Evolutionary conservation across 2,888 invertebrate genomes (phyloP).

Genomic region (Ophion costatus): DNA sequence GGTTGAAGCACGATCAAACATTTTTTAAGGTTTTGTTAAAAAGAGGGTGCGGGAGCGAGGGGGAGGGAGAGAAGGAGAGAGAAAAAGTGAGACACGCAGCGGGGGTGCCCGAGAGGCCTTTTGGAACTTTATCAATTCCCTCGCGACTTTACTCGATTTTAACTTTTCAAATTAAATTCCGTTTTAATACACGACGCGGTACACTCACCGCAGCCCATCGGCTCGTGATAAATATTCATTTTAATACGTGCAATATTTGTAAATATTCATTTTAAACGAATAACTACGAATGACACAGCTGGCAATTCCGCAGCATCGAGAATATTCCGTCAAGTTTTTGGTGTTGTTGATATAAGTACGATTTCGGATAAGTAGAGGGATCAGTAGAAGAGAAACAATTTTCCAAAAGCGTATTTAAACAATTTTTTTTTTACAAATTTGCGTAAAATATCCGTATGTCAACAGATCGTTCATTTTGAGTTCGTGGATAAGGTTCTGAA

Average conservation of each 20-base stretch:
- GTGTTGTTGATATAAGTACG: too few species aligned
- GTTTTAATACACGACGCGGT: neutral
- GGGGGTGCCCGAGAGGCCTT: neutral
- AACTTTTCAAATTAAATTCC: conserved; percentile 7
- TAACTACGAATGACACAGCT: neutral
- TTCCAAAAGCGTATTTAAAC: too few species aligned
- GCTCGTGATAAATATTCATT: neutral
- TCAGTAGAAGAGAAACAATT: too few species aligned
- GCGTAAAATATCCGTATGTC: too few species aligned
- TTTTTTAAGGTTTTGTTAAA: neutral
- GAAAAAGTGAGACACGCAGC: neutral
- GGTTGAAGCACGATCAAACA: neutral
- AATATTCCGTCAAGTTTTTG: neutral
- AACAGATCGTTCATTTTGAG: too few species aligned
- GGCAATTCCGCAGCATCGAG: neutral
- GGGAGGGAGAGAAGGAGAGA: neutral
- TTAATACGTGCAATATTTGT: neutral
- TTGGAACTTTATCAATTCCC: conserved; percentile 18
- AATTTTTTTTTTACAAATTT: too few species aligned
- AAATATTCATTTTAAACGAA: neutral
- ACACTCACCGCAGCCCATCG: neutral
- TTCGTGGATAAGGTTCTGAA: too few species aligned
- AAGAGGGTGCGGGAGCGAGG: neutral
- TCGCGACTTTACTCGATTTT: neutral
- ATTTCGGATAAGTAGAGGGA: too few species aligned